phyloP scores from a whole-genome alignment of 2,797 vertebrate species.

The Trachurus trachurus region DNA sequence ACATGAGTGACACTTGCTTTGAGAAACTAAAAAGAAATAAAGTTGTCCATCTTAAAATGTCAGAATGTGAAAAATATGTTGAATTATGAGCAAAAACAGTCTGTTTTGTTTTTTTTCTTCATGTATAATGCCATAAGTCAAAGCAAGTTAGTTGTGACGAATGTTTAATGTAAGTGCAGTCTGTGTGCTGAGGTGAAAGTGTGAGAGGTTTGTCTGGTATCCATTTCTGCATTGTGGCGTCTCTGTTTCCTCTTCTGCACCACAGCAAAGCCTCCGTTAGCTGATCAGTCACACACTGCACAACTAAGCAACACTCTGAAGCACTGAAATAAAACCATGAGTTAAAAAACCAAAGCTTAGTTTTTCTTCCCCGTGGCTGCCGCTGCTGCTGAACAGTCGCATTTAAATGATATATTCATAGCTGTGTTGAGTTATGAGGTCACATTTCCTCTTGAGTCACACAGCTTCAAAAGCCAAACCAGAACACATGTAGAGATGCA shows the following conservation, averaged over 20 bases:
- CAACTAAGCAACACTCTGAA: conserved; percentile 21
- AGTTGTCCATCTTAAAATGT: conserved; percentile 45
- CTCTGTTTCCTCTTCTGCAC: conserved; percentile 26
- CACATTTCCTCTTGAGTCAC: conserved; percentile 25
- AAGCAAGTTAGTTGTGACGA: conserved; percentile 37
- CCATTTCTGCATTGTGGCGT: conserved; percentile 23
- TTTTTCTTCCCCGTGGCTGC: neutral
- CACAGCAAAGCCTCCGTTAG: conserved; percentile 19
- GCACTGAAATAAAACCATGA: conserved; percentile 43
- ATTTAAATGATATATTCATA: conserved; percentile 24
- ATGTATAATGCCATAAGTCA: conserved; percentile 25
- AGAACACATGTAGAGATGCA: conserved; percentile 22
- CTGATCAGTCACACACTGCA: conserved; percentile 2
- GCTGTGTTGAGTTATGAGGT: conserved; percentile 28
- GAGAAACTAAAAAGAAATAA: conserved; percentile 59
- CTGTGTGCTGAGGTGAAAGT: conserved; percentile 24
- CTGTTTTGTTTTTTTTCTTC: neutral
- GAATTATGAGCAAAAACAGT: conserved; percentile 28
- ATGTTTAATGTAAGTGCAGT: conserved; percentile 46
- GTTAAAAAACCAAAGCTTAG: conserved; percentile 20
- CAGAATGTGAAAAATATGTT: neutral
- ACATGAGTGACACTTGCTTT: conserved; percentile 39
- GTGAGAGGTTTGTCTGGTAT: conserved; percentile 17
- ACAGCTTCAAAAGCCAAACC: conserved; percentile 40
- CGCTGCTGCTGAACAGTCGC: conserved; percentile 1